Conservation (phyloP, 1,140 invertebrate genomes). For the Pteromalus puparum region DNA sequence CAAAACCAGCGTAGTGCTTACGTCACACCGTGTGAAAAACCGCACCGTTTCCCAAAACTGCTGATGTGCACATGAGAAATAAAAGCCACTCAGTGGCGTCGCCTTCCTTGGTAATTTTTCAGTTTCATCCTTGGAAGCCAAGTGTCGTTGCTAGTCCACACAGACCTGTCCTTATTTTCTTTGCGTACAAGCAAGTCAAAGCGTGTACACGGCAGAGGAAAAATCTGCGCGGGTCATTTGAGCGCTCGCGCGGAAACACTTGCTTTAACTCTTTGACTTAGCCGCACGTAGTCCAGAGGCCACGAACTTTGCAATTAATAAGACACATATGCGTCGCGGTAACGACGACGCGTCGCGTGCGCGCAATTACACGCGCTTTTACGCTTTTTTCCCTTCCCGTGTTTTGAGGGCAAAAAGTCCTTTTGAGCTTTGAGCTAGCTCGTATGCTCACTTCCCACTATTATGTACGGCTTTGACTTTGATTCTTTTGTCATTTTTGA, state of each 20-base stretch:
- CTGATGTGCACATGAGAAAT: not conserved
- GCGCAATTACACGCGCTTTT: not conserved
- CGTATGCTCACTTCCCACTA: not conserved
- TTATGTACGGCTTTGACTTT: not conserved
- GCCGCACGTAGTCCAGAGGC: not conserved
- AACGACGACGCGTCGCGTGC: not conserved
- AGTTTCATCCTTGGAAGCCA: conserved; percentile 26
- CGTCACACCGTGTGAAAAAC: no score
- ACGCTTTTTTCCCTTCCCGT: not conserved
- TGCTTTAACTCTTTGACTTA: conserved; percentile 40
- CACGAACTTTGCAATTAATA: conserved; percentile 32
- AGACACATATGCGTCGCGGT: not conserved
- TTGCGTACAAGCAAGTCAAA: not conserved
- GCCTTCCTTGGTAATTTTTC: conserved; percentile 38
- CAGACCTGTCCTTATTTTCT: not conserved
- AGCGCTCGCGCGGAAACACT: conserved; percentile 55
- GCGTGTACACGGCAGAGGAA: not conserved
- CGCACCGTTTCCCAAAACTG: no score
- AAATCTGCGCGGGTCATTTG: not conserved
- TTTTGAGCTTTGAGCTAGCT: not conserved
- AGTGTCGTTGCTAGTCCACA: not conserved
- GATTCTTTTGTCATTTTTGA: not conserved
- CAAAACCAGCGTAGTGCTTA: no score
- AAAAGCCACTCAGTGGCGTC: conserved; percentile 27
- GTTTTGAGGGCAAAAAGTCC: not conserved